Base-by-base conservation (phyloP, 92 coral and sea anemone species). In the Parazoanthus atlanticus region DNA sequence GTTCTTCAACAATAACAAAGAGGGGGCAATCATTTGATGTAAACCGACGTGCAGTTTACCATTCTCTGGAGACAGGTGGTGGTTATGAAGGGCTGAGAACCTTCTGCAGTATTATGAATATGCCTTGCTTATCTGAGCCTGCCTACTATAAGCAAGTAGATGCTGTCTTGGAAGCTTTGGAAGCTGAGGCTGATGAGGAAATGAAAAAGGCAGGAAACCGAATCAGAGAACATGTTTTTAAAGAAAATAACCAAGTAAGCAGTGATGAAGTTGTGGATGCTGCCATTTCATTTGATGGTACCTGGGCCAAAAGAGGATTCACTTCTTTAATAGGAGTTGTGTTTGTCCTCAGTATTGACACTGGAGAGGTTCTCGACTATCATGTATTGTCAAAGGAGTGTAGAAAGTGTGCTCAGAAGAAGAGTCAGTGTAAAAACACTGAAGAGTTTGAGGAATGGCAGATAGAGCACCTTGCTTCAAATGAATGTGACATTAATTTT, bases 91-190 rank as follows among this genome's bases (percentile, higher is more conserved):
- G 92, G 6, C 90, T 86, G 19, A 84, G 74, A 80, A 54, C 86
- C 38, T 90, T 90, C 80, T 90, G 92, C 26, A 84, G 92, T 80
- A 90, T 86, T 3, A 86, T 90, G 92, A 90, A 90, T n/a, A 85
- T 90, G 90, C 86, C 90, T 30, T 74, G 91, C 13, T 64, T 90
- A 16, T 79, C 88, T 0, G 88, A 90, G 85, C 77, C 93, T 54
- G 91, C 93, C 5, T 87, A 90, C 11, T 81, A 90, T 8, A 88
- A 86, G 80, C 90, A 90, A 74, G 85, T 71, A 5, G 92, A 90
- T 0, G 86, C 43, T 43, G 58, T 90, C 46, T 38, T 86, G 69
- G 86, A 38, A 49, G 85, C 90, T 87, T 85, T 77, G 30, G 86
- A 87, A 78, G 83, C 87, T 47, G 91, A 89, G 34, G 91, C 91